phyloP scores from a whole-genome alignment of 2,113 vertebrate genomes.

The Lutjanus erythropterus region DNA sequence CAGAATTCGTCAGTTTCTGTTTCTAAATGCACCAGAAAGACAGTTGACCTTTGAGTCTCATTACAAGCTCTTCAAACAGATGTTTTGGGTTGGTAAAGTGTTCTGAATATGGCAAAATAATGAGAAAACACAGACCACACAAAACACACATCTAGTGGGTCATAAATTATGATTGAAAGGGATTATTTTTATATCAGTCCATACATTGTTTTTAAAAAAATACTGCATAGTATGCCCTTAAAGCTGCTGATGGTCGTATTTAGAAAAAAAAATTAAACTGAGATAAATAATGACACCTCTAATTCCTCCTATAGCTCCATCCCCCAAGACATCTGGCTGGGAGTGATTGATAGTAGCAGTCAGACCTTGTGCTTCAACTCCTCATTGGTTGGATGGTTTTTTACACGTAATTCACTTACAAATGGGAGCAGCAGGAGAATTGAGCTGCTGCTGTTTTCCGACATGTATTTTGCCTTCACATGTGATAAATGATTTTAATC shows the following conservation, averaged over 20 bases:
- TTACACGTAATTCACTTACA: constrained; percentile 10
- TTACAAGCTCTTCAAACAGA: too few species aligned
- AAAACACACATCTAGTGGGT: too few species aligned
- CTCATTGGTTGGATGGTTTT: constrained; percentile 3
- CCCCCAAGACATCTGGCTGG: constrained; percentile 3
- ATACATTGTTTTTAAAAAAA: too few species aligned
- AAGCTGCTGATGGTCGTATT: not conserved
- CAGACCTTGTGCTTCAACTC: constrained; percentile 10
- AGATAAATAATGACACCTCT: constrained; percentile 1
- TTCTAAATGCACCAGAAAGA: too few species aligned
- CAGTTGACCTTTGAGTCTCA: too few species aligned
- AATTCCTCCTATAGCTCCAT: not conserved
- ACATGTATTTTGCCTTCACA: constrained; percentile 15
- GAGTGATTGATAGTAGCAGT: constrained; percentile 25
- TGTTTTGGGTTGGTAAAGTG: too few species aligned
- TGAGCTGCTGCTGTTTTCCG: not conserved
- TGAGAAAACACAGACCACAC: too few species aligned
- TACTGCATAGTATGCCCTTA: too few species aligned
- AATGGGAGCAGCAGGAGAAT: constrained; percentile 26
- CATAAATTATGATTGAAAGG: too few species aligned
- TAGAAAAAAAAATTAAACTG: not conserved
- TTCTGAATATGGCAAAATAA: too few species aligned
- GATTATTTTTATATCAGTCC: too few species aligned
- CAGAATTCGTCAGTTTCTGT: too few species aligned
- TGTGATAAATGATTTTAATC: constrained; percentile 13